phyloP scores from a whole-genome alignment of 2,888 invertebrate species.

The Apotomis turbidana region DNA sequence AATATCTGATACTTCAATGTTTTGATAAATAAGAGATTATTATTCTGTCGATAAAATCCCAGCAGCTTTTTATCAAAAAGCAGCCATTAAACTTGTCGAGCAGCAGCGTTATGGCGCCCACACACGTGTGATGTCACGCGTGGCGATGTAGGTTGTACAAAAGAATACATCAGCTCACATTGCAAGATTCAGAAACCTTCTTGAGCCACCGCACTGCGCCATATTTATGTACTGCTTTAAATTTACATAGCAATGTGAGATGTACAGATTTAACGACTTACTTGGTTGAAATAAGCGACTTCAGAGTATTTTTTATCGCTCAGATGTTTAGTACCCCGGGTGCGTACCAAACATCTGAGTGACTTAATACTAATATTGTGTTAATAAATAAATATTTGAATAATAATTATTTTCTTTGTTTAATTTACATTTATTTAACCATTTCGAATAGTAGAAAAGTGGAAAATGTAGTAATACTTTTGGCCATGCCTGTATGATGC shows the following conservation, averaged over 20 bases:
- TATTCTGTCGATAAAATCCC: conserved; percentile 1
- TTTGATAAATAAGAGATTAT: too few relatives aligned
- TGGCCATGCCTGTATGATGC: too few relatives aligned
- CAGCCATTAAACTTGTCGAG: neutral
- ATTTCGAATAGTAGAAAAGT: too few relatives aligned
- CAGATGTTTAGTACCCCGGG: too few relatives aligned
- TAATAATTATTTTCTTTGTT: too few relatives aligned
- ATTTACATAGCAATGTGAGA: conserved; percentile 12
- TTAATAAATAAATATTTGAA: too few relatives aligned
- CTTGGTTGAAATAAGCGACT: neutral
- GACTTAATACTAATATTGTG: too few relatives aligned
- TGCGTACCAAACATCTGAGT: too few relatives aligned
- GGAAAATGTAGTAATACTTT: too few relatives aligned
- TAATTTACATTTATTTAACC: too few relatives aligned
- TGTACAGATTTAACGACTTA: neutral
- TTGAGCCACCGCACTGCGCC: neutral
- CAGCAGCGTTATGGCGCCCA: neutral
- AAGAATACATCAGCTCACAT: conserved; percentile 5
- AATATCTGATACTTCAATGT: too few relatives aligned
- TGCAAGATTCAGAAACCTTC: neutral
- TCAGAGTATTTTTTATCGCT: too few relatives aligned
- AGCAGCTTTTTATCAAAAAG: neutral
- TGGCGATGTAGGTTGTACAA: neutral
- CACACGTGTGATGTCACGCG: neutral
- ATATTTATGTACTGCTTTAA: neutral